Base-by-base conservation (phyloP, 1,140 invertebrate species). In the Habropoda laboriosa region DNA sequence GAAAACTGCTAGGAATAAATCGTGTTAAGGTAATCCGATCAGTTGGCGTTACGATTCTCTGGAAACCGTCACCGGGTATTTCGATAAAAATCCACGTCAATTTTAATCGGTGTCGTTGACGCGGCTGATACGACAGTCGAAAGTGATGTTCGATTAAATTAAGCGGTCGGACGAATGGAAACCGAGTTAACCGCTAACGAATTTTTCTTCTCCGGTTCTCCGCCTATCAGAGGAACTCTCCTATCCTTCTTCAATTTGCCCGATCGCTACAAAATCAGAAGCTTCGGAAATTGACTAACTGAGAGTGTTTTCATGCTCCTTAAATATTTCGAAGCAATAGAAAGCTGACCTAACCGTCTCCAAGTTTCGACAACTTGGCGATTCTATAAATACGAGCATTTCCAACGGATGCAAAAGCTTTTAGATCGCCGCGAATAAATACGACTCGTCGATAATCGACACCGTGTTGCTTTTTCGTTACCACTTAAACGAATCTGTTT, bases 161-260 rank as follows among this genome's bases (percentile, higher is more conserved):
- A 75, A 67, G 7, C 71, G 57, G 32, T 40, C 55, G 24, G 18
- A 45, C 61, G 49, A 64, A 75, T 53, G 35, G 27, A 30, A 53
- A 75, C 35, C 55, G 35, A 40, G 60, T 75, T 64, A 63, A 40
- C n/a, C 21, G 42, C 0, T 61, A 49, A 73, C 72, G 60, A 75
- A 64, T 53, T 66, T 64, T 67, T 40, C 58, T 16, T 67, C 38
- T 18, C 27, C 21, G 21, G 42, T 55, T 27, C 18, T n/a, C 55
- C 6, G 16, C 5, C n/a, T n/a, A n/a, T n/a, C n/a, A n/a, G n/a
- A n/a, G n/a, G n/a, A n/a, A n/a, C n/a, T n/a, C n/a, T n/a, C n/a
- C n/a, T n/a, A n/a, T n/a, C n/a, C n/a, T n/a, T 21, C 16, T 57
- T 0, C 16, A 6, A 5, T n/a, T 60, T 49, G 38, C 38, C 40